Conservation (phyloP, 1,140 invertebrate genomes). For the Gonioctena quinquepunctata region DNA sequence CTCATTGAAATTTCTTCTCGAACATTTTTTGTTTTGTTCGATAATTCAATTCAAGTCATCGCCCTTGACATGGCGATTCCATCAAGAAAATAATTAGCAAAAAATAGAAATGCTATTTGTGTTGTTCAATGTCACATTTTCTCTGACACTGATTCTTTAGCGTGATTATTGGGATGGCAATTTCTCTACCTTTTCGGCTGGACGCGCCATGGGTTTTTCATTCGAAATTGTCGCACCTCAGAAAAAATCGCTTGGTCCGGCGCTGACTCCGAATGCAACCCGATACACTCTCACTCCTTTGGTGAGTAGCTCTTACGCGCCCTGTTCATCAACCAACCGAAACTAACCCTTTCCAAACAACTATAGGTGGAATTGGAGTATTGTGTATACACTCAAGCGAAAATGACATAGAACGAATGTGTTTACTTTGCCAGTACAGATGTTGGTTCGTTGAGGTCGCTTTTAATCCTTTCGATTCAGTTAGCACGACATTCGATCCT, state of each 20-base stretch:
- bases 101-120: too few relatives aligned
- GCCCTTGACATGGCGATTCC: too few relatives aligned
- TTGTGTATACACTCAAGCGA: background rate
- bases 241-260: background rate
- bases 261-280: background rate
- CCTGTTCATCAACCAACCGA: background rate
- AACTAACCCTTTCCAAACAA: constrained; percentile 10
- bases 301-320: background rate
- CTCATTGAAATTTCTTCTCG: too few relatives aligned
- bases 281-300: background rate
- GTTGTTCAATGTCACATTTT: too few relatives aligned
- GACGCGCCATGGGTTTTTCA: too few relatives aligned
- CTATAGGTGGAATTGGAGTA: background rate
- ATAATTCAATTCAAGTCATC: too few relatives aligned
- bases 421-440: background rate
- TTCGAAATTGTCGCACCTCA: background rate
- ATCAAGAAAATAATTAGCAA: too few relatives aligned
- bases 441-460: background rate
- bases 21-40: too few relatives aligned
- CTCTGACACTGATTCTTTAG: too few relatives aligned
- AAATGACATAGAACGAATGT: background rate
- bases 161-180: too few relatives aligned
- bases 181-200: too few relatives aligned
- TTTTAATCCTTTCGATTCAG: background rate
- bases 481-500: too few relatives aligned